These are phyloP conservation scores for Drosophila kanekoi DNA, from an alignment of 2,888 invertebrate genomes.

Conservation along the genomic window DNA sequence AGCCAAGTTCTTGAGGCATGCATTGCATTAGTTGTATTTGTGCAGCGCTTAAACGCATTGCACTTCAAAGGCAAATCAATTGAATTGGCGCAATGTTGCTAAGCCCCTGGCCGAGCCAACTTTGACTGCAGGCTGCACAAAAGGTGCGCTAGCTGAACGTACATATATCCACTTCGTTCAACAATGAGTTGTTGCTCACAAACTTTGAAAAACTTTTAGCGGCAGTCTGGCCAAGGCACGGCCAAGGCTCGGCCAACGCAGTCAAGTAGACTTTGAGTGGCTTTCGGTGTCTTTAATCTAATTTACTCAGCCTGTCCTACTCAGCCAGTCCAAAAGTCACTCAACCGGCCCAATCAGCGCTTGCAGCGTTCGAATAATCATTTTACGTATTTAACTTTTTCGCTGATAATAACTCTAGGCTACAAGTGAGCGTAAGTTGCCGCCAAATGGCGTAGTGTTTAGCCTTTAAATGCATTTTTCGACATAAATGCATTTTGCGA, in stretches of 20 bases:
- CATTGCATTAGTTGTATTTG: constrained; percentile 72
- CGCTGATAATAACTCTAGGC: constrained; percentile 11
- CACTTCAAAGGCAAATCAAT: constrained; percentile 67
- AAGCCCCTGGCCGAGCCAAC: constrained; percentile 31
- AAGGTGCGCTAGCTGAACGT: constrained; percentile 44
- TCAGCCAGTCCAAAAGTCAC: constrained; percentile 1
- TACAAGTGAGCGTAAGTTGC: background rate
- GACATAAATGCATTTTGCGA: constrained; percentile 9
- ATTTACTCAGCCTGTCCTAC: constrained; percentile 39
- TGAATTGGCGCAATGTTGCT: constrained; percentile 68
- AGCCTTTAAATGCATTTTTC: constrained; percentile 11
- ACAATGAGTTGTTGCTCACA: constrained; percentile 58
- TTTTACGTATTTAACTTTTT: constrained; percentile 35
- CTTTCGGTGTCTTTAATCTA: constrained; percentile 68
- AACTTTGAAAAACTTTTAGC: constrained; percentile 60
- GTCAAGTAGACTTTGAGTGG: constrained; percentile 60
- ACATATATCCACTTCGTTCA: constrained; percentile 33
- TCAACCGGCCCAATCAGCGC: constrained; percentile 4
- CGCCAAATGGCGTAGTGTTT: background rate
- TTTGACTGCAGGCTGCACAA: constrained; percentile 33
- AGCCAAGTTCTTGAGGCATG: constrained; percentile 52
- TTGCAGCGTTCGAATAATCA: constrained; percentile 33
- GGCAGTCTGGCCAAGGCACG: constrained; percentile 14
- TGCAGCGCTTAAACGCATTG: constrained; percentile 59
- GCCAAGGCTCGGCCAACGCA: constrained; percentile 15